Conservation (phyloP, 2,113 vertebrate genomes). For the Mirounga angustirostris region DNA sequence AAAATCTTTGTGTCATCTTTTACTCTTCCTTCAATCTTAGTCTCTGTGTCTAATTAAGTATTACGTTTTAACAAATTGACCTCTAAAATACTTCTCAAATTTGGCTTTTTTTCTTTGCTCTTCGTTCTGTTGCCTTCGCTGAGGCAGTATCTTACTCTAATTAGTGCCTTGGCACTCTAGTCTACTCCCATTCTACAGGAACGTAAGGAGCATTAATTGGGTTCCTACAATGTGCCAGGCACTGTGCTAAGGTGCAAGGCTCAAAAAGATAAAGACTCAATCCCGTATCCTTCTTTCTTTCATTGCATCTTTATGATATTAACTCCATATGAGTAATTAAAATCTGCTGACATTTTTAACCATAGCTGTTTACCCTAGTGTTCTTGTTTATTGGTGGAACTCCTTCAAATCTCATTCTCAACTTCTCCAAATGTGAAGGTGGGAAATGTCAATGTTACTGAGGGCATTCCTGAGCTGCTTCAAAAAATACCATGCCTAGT, state of each 20-base stretch:
- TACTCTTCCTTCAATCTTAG: neutral
- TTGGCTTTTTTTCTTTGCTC: neutral
- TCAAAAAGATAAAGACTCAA: neutral
- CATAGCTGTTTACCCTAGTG: neutral
- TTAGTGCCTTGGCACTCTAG: rapidly evolving
- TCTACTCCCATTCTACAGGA: neutral
- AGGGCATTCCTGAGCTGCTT: neutral
- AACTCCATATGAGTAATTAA: constrained; percentile 38
- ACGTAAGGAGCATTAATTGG: neutral
- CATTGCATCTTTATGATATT: neutral
- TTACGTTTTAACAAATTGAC: neutral
- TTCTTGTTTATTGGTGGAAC: constrained; percentile 39
- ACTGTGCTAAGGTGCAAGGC: neutral
- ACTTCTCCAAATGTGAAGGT: neutral
- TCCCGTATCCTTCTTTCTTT: neutral
- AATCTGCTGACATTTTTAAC: constrained; percentile 25
- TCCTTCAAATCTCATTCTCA: neutral
- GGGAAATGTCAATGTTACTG: neutral
- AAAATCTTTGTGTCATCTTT: neutral
- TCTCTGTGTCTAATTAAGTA: neutral
- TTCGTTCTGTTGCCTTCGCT: neutral
- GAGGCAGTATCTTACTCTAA: neutral
- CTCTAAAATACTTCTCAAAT: neutral
- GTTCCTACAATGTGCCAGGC: neutral
- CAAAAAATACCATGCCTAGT: neutral